A percentile compares a stretch with the other conserved stretches of the same genome.
Evolutionary conservation across 2,797 vertebrate genomes (phyloP).

Genomic region (Macropus fuliginosus): DNA sequence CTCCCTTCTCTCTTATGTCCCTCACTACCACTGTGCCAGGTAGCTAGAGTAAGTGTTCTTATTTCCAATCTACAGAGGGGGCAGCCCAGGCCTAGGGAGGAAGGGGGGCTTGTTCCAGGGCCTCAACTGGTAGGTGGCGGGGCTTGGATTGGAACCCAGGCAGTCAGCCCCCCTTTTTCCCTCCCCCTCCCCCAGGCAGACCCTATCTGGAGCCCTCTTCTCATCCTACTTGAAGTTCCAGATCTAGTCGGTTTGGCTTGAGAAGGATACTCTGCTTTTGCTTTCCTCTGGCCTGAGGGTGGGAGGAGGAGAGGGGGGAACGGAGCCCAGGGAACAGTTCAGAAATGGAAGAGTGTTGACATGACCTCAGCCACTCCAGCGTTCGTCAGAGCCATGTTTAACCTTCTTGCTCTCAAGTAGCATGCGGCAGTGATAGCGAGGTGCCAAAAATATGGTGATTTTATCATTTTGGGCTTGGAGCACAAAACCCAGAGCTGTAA

Average conservation of each 20-base stretch:
- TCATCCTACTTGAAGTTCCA: background rate
- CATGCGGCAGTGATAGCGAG: slow-evolving; percentile 30
- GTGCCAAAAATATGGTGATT: slow-evolving; percentile 75
- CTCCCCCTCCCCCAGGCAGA: background rate
- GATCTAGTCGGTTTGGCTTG: background rate
- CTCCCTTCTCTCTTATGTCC: background rate
- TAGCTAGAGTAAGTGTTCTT: background rate
- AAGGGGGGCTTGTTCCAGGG: background rate
- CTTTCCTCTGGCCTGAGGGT: accelerated
- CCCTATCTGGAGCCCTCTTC: background rate
- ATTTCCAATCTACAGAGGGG: background rate
- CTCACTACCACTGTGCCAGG: background rate
- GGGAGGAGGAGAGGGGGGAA: background rate
- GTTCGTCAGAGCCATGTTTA: background rate
- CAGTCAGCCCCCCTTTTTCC: background rate
- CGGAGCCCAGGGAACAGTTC: background rate
- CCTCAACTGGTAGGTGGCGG: background rate
- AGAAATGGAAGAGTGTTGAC: slow-evolving; percentile 26
- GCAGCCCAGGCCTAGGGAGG: background rate
- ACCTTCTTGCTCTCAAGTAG: slow-evolving; percentile 38
- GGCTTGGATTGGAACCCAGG: background rate
- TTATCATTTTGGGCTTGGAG: slow-evolving; percentile 76
- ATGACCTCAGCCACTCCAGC: background rate
- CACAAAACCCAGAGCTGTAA: slow-evolving; percentile 71
- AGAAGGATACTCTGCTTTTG: background rate